Conservation (phyloP, 2,888 invertebrate genomes). For the Cheilosia pagana region DNA sequence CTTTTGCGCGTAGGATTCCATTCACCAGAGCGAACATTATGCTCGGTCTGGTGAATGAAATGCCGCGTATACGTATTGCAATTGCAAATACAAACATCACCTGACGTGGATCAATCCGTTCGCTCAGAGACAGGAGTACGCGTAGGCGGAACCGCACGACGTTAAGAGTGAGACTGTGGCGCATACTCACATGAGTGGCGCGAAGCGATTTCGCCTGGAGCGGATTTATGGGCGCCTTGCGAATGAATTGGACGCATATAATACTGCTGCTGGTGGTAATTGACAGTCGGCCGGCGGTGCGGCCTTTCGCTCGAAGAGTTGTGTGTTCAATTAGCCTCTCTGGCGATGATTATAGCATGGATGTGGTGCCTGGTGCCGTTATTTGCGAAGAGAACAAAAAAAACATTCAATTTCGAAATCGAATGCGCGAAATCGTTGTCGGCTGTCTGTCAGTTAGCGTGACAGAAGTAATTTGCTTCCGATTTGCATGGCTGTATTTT, state of each 20-base stretch:
- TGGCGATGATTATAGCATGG: conserved; percentile 22
- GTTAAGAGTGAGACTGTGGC: conserved; percentile 5
- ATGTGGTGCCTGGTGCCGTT: conserved; percentile 19
- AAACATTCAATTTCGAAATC: conserved; percentile 43
- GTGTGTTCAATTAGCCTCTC: conserved; percentile 64
- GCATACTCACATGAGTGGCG: conserved; percentile 45
- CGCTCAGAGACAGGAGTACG: conserved; percentile 34
- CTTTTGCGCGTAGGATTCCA: conserved; percentile 50
- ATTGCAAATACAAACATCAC: conserved; percentile 48
- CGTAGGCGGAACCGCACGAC: conserved; percentile 61
- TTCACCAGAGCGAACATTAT: conserved; percentile 33
- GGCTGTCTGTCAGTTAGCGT: conserved; percentile 53
- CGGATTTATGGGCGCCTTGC: conserved; percentile 60
- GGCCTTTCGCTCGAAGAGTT: conserved; percentile 35
- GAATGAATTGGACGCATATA: conserved; percentile 66
- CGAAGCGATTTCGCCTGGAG: conserved; percentile 51
- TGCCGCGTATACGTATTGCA: background rate
- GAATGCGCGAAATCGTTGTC: conserved; percentile 50
- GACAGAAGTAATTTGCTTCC: conserved; percentile 63
- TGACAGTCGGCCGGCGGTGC: conserved; percentile 19
- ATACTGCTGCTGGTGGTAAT: conserved; percentile 33
- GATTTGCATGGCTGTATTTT: conserved; percentile 64
- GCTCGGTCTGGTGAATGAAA: conserved; percentile 59
- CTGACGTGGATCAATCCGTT: conserved; percentile 61
- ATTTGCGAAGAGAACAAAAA: background rate